These are phyloP conservation scores for Pseudochirops cupreus DNA, from an alignment of 2,797 vertebrate genomes.

Conservation along the genomic window DNA sequence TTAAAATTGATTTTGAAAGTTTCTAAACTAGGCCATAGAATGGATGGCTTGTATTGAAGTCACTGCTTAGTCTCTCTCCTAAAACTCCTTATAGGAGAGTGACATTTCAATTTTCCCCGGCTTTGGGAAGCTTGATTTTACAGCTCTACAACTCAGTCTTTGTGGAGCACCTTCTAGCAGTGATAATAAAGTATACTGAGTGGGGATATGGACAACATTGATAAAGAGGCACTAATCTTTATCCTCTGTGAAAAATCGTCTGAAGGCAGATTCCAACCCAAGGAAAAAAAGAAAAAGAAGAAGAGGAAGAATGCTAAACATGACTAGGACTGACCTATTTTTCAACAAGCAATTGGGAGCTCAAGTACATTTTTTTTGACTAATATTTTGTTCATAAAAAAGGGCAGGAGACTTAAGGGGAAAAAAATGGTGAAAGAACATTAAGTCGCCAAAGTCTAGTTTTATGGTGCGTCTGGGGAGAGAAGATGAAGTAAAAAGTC, in stretches of 20 bases:
- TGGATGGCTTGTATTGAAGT: conserved; percentile 63
- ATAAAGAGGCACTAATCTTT: conserved; percentile 77
- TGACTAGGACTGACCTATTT: conserved; percentile 68
- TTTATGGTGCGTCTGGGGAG: conserved; percentile 40
- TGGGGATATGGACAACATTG: conserved; percentile 67
- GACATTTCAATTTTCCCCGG: conserved; percentile 81
- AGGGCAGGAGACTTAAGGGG: conserved; percentile 52
- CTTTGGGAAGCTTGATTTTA: conserved; percentile 76
- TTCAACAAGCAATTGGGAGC: conserved; percentile 59
- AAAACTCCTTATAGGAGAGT: conserved; percentile 69
- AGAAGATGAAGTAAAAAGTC: conserved; percentile 51
- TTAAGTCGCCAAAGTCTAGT: conserved; percentile 48
- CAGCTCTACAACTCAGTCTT: conserved; percentile 75
- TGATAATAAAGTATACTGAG: conserved; percentile 70
- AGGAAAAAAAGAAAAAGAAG: conserved; percentile 48
- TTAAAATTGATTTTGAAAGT: conserved; percentile 78
- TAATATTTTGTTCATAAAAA: conserved; percentile 28
- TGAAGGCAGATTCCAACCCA: conserved; percentile 70
- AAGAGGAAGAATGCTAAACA: conserved; percentile 45
- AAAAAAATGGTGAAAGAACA: conserved; percentile 64
- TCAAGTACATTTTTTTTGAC: conserved; percentile 69
- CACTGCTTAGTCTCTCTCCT: conserved; percentile 73
- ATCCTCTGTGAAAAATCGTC: conserved; percentile 71
- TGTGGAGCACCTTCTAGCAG: conserved; percentile 74
- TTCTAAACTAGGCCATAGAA: conserved; percentile 77